A percentile compares a stretch with the other conserved stretches of the same genome.
These are phyloP conservation scores for Lochmaea crataegi DNA, from an alignment of 2,888 invertebrate genomes.

Conservation along the genomic window DNA sequence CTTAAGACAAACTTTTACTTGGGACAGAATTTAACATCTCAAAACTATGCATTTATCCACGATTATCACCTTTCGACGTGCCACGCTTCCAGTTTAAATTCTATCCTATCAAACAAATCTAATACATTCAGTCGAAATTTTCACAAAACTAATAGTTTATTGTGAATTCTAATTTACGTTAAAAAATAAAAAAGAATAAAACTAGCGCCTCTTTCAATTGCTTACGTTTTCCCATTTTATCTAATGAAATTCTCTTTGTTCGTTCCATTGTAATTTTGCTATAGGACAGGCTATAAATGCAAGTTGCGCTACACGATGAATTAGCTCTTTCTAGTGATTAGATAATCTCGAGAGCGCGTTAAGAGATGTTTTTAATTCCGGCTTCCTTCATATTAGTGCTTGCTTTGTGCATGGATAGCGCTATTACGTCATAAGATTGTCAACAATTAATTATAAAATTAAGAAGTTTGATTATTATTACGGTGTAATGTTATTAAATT, in stretches of 20 bases:
- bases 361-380: conserved; percentile 18
- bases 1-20: too few relatives aligned
- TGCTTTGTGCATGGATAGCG: conserved; percentile 3
- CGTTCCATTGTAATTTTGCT: conserved; percentile 28
- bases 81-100: background rate
- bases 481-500: background rate
- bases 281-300: conserved; percentile 31
- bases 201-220: background rate
- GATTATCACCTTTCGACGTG: too few relatives aligned
- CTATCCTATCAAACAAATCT: background rate
- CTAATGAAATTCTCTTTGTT: conserved; percentile 34
- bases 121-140: background rate
- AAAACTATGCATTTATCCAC: too few relatives aligned
- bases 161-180: background rate
- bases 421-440: background rate
- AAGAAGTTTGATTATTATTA: background rate
- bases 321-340: conserved; percentile 32
- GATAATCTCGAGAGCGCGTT: conserved; percentile 28
- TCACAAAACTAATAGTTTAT: background rate
- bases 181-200: background rate
- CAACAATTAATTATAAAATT: conserved; percentile 5
- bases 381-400: background rate
- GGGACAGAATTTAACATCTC: too few relatives aligned
- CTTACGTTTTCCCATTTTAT: conserved; percentile 3
- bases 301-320: conserved; percentile 31